These are phyloP conservation scores for Drosophila ficusphila DNA, from an alignment of 1,140 invertebrate genomes.

Conservation along the genomic window DNA sequence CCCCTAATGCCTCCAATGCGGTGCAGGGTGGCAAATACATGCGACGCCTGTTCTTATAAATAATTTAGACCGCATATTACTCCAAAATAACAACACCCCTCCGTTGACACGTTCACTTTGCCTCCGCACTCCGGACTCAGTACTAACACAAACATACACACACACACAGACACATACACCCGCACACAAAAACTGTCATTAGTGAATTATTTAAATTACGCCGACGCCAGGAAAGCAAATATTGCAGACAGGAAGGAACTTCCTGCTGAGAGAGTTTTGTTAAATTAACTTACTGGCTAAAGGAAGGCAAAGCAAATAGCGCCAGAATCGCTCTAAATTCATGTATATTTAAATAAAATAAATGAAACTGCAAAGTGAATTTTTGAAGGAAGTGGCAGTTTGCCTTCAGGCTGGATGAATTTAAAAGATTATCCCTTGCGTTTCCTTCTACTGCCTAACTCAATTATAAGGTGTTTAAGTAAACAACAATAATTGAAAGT, in stretches of 20 bases:
- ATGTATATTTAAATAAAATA: constrained; percentile 22
- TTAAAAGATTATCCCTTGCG: background rate
- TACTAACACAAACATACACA: no score
- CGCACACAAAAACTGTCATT: constrained; percentile 51
- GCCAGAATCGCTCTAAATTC: constrained; percentile 25
- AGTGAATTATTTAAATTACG: constrained; percentile 71
- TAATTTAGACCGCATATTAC: constrained; percentile 70
- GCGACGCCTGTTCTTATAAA: constrained; percentile 65
- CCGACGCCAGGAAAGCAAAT: constrained; percentile 39
- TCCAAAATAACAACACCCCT: constrained; percentile 43
- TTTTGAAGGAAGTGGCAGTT: background rate
- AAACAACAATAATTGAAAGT: no score
- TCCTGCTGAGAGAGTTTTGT: constrained; percentile 42
- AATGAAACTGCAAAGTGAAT: background rate
- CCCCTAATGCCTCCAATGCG: constrained; percentile 35
- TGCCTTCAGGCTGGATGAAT: background rate
- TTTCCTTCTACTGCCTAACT: no score
- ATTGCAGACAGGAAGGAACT: constrained; percentile 39
- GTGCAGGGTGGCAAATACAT: constrained; percentile 24
- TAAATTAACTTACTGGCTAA: constrained; percentile 57
- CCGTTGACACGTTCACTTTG: constrained; percentile 24
- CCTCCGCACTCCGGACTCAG: background rate
- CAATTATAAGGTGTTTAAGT: no score
- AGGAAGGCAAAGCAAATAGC: constrained; percentile 7
- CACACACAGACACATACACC: background rate